A percentile compares a stretch with the other conserved stretches of the same genome.
Conservation (phyloP, 30 jellyfish, hydroid and myxozoan species). For the Aurelia sp. region DNA sequence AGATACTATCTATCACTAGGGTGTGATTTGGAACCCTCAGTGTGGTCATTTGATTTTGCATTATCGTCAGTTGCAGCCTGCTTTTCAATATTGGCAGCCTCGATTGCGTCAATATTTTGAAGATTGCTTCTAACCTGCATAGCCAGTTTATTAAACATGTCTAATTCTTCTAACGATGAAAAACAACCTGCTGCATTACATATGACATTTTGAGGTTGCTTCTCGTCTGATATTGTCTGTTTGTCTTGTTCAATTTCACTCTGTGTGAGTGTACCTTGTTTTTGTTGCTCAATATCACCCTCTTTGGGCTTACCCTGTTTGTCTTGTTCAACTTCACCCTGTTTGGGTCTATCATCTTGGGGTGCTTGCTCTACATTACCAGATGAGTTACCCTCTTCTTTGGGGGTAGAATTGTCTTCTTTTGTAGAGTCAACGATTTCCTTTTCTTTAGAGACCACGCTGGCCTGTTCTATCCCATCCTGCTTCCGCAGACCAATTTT, state of each 20-base stretch:
- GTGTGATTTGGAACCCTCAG: too few species aligned
- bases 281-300: background rate
- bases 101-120: background rate
- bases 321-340: background rate
- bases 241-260: background rate
- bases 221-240: background rate
- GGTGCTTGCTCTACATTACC: background rate
- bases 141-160: constrained; percentile 46
- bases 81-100: too few species aligned
- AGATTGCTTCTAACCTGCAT: constrained; percentile 36
- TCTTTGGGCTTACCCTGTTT: background rate
- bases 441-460: background rate
- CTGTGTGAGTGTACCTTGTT: background rate
- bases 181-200: constrained; percentile 72
- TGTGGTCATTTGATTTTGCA: too few species aligned
- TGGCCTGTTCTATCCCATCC: background rate
- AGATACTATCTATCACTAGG: too few species aligned
- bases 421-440: background rate
- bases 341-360: background rate
- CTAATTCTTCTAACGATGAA: constrained; percentile 58
- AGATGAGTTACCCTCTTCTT: background rate
- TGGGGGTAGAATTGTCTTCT: background rate
- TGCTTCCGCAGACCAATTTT: background rate
- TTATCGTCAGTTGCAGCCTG: too few species aligned
- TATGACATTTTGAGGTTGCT: constrained; percentile 13